Base-by-base conservation (phyloP, 2,888 invertebrate genomes). In the Chydorus sphaericus region DNA sequence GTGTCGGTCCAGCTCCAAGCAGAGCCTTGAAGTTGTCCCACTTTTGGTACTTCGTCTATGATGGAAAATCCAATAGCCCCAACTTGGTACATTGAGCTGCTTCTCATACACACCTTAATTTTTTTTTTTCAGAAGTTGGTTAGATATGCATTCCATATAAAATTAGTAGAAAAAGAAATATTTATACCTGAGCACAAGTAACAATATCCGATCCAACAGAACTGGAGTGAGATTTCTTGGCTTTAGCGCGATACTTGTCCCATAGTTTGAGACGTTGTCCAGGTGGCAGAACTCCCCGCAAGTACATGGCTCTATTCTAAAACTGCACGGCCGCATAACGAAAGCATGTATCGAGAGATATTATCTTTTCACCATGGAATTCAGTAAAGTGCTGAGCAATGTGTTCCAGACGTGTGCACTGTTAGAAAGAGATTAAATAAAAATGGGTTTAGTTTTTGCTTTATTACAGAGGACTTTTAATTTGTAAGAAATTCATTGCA, bases 231-330 rank as follows among this genome's bases (percentile, higher is more conserved):
- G 90, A 89, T 68, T 94, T 94, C 65, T 91, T 85, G 55, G 90
- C 84, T 67, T 93, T 92, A 5, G 88, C 83, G 59, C 90, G 81
- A 64, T 89, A 89, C 69, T 92, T 93, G 68, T 98, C 97, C 85
- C 93, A 90, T 20, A 94, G 73, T 59, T 91, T 87, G 62, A 92
- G 89, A 6, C 97, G 80, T 69, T 97, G 96, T 4, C 85, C 83
- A 69, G 93, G 86, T 1, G 98, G 97, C 62, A 96, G 73, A 1
- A 98, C 89, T 58, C 98, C 97, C 97, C 97, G 97, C 98, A 97
- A 98, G 72, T 90, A 98, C n/a, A 98, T 77, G 55, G 85, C 79
- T 48, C 93, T 92, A 67, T 83, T 87, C 65, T 92, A 91, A 50
- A 93, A 77, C 65, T 82, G 78, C 2, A 90, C 93, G 54, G 92